Evolutionary conservation across 2,113 vertebrate species (phyloP), one percentile per base, ranked within the genome.

Genomic region (Ophthalmolycus amberensis): DNA sequence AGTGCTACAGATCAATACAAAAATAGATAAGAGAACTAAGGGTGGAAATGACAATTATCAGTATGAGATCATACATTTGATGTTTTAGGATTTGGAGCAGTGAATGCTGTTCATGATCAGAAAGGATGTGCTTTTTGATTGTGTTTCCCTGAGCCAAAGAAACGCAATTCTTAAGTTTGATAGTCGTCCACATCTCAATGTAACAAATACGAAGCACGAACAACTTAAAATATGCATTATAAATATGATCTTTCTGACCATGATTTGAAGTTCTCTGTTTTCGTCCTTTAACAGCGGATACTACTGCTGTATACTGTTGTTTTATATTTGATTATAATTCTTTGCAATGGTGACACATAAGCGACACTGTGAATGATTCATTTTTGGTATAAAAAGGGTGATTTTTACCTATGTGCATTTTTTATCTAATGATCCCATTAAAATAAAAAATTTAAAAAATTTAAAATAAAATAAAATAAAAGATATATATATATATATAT

Each of bases 41-140:
- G 14, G 9, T 25, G 34, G 12, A 40, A 59, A 54, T 80, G 10
- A 4, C 60, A 46, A 44, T 38, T 37, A 14, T 44, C 37, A 52
- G 25, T 22, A 20, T 8, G 50, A 38, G n/a, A 79, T 68, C 18
- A 20, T 46, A 22, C 14, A 37, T 74, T 66, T 58, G 18, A 71
- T 80, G 27, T 58, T 68, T 58, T 68, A 64, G 64, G 54, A 78
- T 74, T 37, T 80, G 37, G 22, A 40, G 14, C 27, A 16, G 6
- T 66, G 56, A 9, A 27, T 42, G 25, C 14, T 42, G 5, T 71
- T 42, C 52, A 66, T 58, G 0, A 71, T 75, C 27, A 59, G 56
- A 69, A 7, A 56, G n/a, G 10, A 6, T 48, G n/a, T 48, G 1
- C 32, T 20, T 48, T 38, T 15, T 38, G 7, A 42, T 18, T 25